A percentile compares a stretch with the other conserved stretches of the same genome.
These are phyloP conservation scores for Asteroscopus sphinx DNA, from an alignment of 2,888 invertebrate species.

Conservation along the genomic window DNA sequence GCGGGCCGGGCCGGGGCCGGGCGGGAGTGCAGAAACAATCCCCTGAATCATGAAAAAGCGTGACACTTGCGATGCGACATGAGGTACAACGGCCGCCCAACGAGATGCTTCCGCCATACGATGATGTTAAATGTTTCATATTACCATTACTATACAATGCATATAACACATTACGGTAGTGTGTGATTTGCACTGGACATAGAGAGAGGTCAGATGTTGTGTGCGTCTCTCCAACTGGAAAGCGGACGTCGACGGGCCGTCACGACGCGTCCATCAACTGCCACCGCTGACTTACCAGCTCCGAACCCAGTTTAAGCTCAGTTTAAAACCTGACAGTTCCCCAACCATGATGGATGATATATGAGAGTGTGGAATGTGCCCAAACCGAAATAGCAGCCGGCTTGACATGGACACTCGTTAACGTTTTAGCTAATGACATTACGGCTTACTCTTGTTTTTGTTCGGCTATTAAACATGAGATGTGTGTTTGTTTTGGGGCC, in stretches of 20 bases:
- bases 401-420: conserved; percentile 70
- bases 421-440: conserved; percentile 78
- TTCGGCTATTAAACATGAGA: conserved; percentile 62
- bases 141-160: conserved; percentile 16
- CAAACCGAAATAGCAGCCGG: conserved; percentile 77
- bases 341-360: conserved; percentile 81
- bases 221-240: conserved; percentile 64
- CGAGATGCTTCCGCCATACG: conserved; percentile 19
- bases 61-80: conserved; percentile 57
- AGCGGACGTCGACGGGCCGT: conserved; percentile 70
- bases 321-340: conserved; percentile 82
- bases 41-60: conserved; percentile 63
- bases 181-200: conserved; percentile 30
- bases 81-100: conserved; percentile 50
- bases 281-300: conserved; percentile 76
- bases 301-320: conserved; percentile 78
- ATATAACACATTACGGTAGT: conserved; percentile 28
- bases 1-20: no score
- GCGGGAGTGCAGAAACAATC: conserved; percentile 63
- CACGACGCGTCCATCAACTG: conserved; percentile 83
- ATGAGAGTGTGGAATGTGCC: conserved; percentile 72
- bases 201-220: conserved; percentile 68
- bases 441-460: conserved; percentile 66
- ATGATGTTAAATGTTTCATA: conserved; percentile 21
- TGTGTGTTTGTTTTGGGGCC: conserved; percentile 67